These are phyloP conservation scores for Silvanus unidentatus DNA, from an alignment of 2,888 invertebrate species.

Conservation along the genomic window DNA sequence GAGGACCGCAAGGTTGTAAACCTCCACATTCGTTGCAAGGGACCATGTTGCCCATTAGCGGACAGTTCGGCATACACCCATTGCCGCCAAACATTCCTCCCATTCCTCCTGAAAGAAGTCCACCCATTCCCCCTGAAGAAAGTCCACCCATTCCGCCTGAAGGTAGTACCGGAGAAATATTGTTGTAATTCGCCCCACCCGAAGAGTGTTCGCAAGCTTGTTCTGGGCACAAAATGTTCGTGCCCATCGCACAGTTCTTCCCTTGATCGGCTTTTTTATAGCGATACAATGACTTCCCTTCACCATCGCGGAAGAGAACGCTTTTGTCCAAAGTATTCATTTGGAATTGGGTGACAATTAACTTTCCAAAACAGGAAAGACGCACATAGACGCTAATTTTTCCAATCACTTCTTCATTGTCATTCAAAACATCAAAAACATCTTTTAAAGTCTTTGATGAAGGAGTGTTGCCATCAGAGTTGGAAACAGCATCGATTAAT, in stretches of 20 bases:
- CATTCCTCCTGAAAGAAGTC: neutral
- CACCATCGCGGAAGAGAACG: slow-evolving; percentile 45
- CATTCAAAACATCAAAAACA: slow-evolving; percentile 51
- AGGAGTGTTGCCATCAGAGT: slow-evolving; percentile 47
- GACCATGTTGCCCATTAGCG: slow-evolving; percentile 7
- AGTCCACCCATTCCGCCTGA: neutral
- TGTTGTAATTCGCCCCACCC: neutral
- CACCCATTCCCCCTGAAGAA: neutral
- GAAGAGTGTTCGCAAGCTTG: neutral
- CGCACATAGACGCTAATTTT: slow-evolving; percentile 57
- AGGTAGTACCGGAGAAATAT: neutral
- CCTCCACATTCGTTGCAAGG: slow-evolving; percentile 28
- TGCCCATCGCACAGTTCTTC: neutral
- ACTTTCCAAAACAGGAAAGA: slow-evolving; percentile 60
- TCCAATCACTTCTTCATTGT: slow-evolving; percentile 51
- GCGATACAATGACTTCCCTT: slow-evolving; percentile 43
- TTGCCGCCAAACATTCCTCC: too few relatives aligned
- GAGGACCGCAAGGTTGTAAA: neutral
- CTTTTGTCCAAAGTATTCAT: slow-evolving; percentile 46
- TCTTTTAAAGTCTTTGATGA: slow-evolving; percentile 57
- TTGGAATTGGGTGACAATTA: slow-evolving; percentile 62
- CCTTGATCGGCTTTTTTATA: slow-evolving; percentile 35
- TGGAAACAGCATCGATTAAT: slow-evolving; percentile 46
- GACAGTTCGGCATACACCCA: slow-evolving; percentile 6
- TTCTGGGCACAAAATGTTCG: neutral